Evolutionary conservation across 2,888 invertebrate species (phyloP).

Genomic region (Sepiola atlantica): DNA sequence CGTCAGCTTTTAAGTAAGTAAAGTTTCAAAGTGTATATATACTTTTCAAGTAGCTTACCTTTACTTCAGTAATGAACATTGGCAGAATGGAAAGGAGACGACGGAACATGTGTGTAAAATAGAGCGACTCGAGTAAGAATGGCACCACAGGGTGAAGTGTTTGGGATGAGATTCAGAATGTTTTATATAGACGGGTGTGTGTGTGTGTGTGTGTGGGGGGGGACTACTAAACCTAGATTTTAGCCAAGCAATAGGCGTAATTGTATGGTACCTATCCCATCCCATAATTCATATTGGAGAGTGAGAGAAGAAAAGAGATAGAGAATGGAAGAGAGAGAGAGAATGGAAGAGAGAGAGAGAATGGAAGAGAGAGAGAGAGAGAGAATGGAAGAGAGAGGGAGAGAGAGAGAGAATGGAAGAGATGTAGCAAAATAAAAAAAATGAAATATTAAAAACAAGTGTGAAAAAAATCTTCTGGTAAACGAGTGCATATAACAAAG

Average conservation of each 20-base stretch:
- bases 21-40: too few species aligned
- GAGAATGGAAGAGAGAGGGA: background rate
- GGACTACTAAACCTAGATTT: background rate
- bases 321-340: background rate
- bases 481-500: too few species aligned
- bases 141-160: background rate
- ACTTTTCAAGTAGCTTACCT: background rate
- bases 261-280: background rate
- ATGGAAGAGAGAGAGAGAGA: background rate
- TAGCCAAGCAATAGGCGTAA: conserved; percentile 1
- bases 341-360: background rate
- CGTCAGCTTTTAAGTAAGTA: too few species aligned
- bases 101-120: background rate
- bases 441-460: background rate
- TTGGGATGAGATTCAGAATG: background rate
- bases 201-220: too few species aligned
- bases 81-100: background rate
- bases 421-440: background rate
- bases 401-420: background rate
- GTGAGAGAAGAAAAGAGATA: background rate
- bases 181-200: background rate
- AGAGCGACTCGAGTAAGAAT: background rate
- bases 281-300: background rate
- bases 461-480: too few species aligned
- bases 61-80: background rate